Conservation (phyloP, 2,888 invertebrate genomes). For the Drosophila rellima region DNA sequence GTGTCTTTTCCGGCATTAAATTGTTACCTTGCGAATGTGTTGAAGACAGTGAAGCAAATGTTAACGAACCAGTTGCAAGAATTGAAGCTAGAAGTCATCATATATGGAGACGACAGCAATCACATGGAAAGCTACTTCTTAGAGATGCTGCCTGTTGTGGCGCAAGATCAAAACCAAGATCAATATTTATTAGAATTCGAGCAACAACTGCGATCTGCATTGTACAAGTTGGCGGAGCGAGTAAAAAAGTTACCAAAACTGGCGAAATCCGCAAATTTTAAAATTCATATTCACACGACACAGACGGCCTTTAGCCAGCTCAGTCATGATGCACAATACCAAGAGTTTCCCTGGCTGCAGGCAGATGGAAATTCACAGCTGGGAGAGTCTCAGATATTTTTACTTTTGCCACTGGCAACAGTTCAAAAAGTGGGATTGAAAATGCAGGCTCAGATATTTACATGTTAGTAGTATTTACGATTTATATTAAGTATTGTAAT, state of each 20-base stretch:
- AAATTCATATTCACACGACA: conserved; percentile 81
- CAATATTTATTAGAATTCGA: conserved; percentile 82
- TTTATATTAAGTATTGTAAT: conserved; percentile 19
- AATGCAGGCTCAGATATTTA: conserved; percentile 73
- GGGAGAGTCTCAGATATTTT: conserved; percentile 34
- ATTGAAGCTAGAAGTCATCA: conserved; percentile 72
- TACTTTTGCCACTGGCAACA: conserved; percentile 75
- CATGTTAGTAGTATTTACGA: conserved; percentile 12
- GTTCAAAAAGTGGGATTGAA: conserved; percentile 72
- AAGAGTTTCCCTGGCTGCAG: conserved; percentile 84
- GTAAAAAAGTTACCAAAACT: conserved; percentile 77
- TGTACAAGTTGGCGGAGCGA: conserved; percentile 79
- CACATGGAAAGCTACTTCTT: conserved; percentile 67
- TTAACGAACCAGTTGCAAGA: conserved; percentile 62
- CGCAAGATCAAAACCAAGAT: conserved; percentile 50
- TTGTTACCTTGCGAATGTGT: conserved; percentile 75
- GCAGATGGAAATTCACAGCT: conserved; percentile 11
- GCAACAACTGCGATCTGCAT: conserved; percentile 77
- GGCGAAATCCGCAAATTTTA: conserved; percentile 74
- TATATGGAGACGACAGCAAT: conserved; percentile 67
- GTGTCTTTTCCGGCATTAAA: conserved; percentile 83
- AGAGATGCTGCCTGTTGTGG: conserved; percentile 26
- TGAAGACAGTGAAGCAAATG: conserved; percentile 74
- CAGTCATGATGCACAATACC: conserved; percentile 75
- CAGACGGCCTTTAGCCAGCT: conserved; percentile 78